These are phyloP conservation scores for Dendrocincla tyrannina DNA, from an alignment of 2,797 vertebrate species.

Conservation along the genomic window DNA sequence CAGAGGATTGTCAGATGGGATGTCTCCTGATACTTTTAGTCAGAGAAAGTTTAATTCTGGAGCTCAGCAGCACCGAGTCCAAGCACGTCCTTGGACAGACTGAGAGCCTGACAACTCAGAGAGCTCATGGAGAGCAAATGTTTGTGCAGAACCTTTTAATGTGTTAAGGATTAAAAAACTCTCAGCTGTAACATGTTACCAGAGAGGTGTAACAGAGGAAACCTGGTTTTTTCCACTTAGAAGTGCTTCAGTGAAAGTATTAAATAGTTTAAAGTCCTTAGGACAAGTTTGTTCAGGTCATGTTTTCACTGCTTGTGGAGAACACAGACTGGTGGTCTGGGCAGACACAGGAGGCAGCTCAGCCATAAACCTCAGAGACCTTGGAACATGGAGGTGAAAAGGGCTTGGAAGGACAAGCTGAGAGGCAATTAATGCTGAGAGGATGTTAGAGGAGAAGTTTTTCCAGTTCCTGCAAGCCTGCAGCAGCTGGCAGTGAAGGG, in stretches of 20 bases:
- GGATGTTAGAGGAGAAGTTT: no score
- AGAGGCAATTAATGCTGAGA: background rate
- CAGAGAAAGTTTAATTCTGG: background rate
- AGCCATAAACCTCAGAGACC: background rate
- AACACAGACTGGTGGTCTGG: background rate
- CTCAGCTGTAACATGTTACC: background rate
- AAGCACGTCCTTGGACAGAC: background rate
- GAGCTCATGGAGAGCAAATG: background rate
- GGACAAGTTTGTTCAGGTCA: background rate
- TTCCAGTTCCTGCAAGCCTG: background rate
- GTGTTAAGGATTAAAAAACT: background rate
- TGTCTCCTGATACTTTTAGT: background rate
- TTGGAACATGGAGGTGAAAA: background rate
- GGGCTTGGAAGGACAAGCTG: background rate
- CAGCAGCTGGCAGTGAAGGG: background rate
- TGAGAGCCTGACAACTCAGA: background rate
- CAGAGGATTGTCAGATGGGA: no score
- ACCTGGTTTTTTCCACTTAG: background rate
- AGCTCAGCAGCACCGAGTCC: background rate
- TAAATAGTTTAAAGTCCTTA: background rate
- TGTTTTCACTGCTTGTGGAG: background rate
- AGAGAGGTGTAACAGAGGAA: background rate
- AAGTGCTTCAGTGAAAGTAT: background rate
- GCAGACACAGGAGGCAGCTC: background rate
- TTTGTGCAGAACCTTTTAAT: background rate